A percentile compares a stretch with the other conserved stretches of the same genome.
Conservation (phyloP, 2,113 vertebrate species). For the Orycteropus afer region DNA sequence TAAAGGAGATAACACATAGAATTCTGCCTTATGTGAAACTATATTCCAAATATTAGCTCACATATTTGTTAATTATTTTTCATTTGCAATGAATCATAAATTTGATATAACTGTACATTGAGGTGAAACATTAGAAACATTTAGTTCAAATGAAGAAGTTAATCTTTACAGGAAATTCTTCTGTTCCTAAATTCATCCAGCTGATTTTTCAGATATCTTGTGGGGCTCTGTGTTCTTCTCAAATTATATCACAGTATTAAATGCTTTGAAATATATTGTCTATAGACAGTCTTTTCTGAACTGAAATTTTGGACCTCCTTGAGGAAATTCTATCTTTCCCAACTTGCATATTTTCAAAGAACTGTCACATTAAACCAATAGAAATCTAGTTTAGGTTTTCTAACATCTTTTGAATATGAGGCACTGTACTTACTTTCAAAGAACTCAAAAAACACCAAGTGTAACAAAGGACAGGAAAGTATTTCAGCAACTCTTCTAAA, state of each 20-base stretch:
- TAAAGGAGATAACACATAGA: background rate
- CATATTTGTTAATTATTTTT: conserved; percentile 60
- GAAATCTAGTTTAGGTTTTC: conserved; percentile 67
- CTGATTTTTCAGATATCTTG: conserved; percentile 71
- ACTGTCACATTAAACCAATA: conserved; percentile 69
- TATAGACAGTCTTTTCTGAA: conserved; percentile 72
- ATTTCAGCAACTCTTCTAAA: conserved; percentile 74
- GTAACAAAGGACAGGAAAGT: conserved; percentile 76
- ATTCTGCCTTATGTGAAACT: background rate
- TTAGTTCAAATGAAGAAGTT: conserved; percentile 74
- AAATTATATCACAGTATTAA: conserved; percentile 72
- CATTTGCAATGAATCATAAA: conserved; percentile 4
- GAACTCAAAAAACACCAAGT: conserved; percentile 71
- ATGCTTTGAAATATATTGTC: conserved; percentile 79
- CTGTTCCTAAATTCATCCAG: conserved; percentile 79
- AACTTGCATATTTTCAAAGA: conserved; percentile 75
- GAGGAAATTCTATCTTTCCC: conserved; percentile 68
- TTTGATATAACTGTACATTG: conserved; percentile 47
- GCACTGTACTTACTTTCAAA: conserved; percentile 65
- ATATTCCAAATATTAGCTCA: conserved; percentile 12
- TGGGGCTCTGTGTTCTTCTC: conserved; percentile 71
- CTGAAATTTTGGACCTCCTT: conserved; percentile 69
- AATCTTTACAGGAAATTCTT: conserved; percentile 69
- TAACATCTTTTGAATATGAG: conserved; percentile 74
- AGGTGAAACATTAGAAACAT: conserved; percentile 72